phyloP scores from a whole-genome alignment of 2,797 vertebrate genomes.

The Urocyon cinereoargenteus region DNA sequence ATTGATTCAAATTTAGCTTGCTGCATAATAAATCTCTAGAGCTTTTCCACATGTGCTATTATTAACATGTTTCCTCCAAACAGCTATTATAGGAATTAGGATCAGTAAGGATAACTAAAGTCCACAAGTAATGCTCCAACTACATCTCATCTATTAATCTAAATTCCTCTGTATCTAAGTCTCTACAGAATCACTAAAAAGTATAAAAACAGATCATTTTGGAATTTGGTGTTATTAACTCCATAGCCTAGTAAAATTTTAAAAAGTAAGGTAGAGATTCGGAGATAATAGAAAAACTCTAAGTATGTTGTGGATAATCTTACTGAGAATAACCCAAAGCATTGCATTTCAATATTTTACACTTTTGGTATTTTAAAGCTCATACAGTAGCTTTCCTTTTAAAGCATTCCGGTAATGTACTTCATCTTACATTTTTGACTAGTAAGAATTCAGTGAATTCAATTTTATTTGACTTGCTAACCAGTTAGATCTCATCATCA shows the following conservation, averaged over 20 bases:
- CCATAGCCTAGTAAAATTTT: not conserved
- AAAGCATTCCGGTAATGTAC: not conserved
- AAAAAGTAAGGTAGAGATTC: not conserved
- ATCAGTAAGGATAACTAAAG: conserved; percentile 42
- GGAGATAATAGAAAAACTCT: not conserved
- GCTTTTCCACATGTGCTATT: not conserved
- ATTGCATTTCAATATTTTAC: not conserved
- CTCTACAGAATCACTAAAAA: conserved; percentile 1
- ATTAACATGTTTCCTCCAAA: not conserved
- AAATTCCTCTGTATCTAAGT: not conserved
- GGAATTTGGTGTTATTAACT: conserved; percentile 30
- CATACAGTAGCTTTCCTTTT: not conserved
- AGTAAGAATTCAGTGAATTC: not conserved
- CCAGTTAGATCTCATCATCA: not conserved
- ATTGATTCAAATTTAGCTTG: conserved; percentile 15
- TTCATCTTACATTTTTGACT: not conserved
- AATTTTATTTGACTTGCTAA: not conserved
- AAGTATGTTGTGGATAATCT: not conserved
- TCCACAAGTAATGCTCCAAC: conserved; percentile 11
- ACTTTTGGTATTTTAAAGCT: not conserved
- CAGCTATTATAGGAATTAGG: not conserved
- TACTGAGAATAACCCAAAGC: not conserved
- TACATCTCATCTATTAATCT: conserved; percentile 14
- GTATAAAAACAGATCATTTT: not conserved
- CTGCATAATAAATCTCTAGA: not conserved